Percentiles rank a stretch among this genome's conserved stretches.
phyloP scores from a whole-genome alignment of 1,140 invertebrate species.

The silkworm (Bombyx mori) region ASM3026992v2 NC_085121.1:8975001-8975500 shows the following conservation, averaged over 20 bases:
- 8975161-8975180: constrained; percentile 49
- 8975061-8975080: too few species aligned
- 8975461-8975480: constrained; percentile 17
- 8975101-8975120: constrained; percentile 29
- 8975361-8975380: constrained; percentile 35
- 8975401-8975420: constrained; percentile 14
- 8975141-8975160: constrained; percentile 18
- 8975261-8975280: neutral
- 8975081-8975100: constrained; percentile 19
- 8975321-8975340: neutral
- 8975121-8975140: constrained; percentile 58
- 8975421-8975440: constrained; percentile 27
- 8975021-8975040: too few species aligned
- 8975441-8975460: constrained; percentile 26
- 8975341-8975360: neutral
- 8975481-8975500: constrained; percentile 59
- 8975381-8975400: constrained; percentile 40
- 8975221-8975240: neutral
- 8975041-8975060: neutral
- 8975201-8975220: neutral
- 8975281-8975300: neutral
- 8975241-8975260: neutral
- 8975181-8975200: neutral
- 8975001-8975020: too few species aligned
- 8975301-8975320: neutral